phyloP scores from a whole-genome alignment of 2,888 invertebrate genomes.

The Cosmorhoe ocellata region DNA sequence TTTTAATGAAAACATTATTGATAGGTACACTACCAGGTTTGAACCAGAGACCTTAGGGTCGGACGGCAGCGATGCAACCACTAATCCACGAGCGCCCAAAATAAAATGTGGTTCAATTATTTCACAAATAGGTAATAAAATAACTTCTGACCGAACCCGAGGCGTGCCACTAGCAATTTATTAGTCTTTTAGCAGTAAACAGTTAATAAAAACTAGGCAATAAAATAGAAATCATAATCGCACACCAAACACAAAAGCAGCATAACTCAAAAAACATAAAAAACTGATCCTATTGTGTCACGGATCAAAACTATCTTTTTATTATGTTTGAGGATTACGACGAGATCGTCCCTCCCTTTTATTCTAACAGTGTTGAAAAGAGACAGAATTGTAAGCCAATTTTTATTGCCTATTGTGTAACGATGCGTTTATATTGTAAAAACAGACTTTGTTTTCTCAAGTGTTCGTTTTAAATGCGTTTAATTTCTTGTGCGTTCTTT shows the following conservation, averaged over 20 bases:
- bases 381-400: conserved; percentile 29
- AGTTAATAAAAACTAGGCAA: conserved; percentile 13
- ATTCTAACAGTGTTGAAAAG: conserved; percentile 34
- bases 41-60: too few species aligned
- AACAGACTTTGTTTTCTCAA: conserved; percentile 27
- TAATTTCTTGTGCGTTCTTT: conserved; percentile 9
- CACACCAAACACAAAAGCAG: conserved; percentile 21
- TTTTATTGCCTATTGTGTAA: conserved; percentile 45
- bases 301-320: conserved; percentile 48
- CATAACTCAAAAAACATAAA: conserved; percentile 25
- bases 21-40: too few species aligned
- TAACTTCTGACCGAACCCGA: conserved; percentile 1
- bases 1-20: too few species aligned
- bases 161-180: conserved; percentile 17
- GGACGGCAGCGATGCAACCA: too few species aligned
- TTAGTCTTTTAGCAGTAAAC: conserved; percentile 12
- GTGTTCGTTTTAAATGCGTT: conserved; percentile 17
- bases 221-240: conserved; percentile 21
- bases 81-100: too few species aligned
- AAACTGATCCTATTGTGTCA: conserved; percentile 34
- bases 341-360: conserved; percentile 31
- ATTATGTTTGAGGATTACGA: conserved; percentile 44
- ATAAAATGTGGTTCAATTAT: background rate
- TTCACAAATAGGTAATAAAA: background rate
- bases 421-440: conserved; percentile 11